A percentile compares a stretch with the other conserved stretches of the same genome.
These are phyloP conservation scores for Nycticebus coucang DNA, from an alignment of 2,113 vertebrate genomes.

Conservation along the genomic window DNA sequence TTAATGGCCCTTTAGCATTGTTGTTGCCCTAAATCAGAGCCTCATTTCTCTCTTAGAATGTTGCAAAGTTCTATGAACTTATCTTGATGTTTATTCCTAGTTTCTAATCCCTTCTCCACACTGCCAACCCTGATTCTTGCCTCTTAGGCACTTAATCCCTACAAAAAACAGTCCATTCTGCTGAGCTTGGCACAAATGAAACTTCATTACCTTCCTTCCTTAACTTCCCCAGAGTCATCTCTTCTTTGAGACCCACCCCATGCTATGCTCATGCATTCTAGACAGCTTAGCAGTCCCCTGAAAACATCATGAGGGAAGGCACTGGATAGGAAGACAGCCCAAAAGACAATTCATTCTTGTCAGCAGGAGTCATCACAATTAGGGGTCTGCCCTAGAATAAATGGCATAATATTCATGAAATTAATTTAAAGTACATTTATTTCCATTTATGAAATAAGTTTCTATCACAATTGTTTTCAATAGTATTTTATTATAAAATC, in stretches of 20 bases:
- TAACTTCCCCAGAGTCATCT: not conserved
- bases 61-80: not conserved
- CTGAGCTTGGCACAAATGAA: not conserved
- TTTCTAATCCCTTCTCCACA: not conserved
- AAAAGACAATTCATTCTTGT: not conserved
- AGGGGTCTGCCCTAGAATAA: not conserved
- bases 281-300: not conserved
- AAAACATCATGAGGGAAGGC: not conserved
- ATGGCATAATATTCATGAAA: not conserved
- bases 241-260: not conserved
- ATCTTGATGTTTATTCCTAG: not conserved
- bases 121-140: not conserved
- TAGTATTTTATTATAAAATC: slow-evolving; percentile 26
- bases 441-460: not conserved
- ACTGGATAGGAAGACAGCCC: not conserved
- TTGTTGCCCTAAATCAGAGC: not conserved
- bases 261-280: not conserved
- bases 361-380: not conserved
- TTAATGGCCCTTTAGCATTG: not conserved
- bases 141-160: not conserved
- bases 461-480: not conserved
- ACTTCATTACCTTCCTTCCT: not conserved
- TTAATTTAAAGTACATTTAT: not conserved
- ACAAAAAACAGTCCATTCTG: not conserved
- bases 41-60: not conserved